phyloP scores from a whole-genome alignment of 2,888 invertebrate species.

The Alloscopus bannaensis region DNA sequence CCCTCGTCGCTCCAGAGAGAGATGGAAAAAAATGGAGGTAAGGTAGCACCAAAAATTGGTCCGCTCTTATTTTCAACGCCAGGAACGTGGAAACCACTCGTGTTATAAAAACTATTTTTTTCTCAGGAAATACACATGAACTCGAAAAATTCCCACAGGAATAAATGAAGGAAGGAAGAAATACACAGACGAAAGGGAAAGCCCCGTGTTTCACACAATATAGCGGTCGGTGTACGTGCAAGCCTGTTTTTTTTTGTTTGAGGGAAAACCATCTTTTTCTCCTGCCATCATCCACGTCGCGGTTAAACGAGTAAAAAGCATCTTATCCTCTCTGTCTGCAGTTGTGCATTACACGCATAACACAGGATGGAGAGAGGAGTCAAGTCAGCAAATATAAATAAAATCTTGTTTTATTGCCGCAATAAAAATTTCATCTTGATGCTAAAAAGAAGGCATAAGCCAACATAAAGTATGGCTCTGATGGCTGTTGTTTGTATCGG shows the following conservation, averaged over 20 bases:
- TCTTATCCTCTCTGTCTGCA: no score
- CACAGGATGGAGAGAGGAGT: slow-evolving; percentile 16
- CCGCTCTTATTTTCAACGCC: no score
- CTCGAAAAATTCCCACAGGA: slow-evolving; percentile 22
- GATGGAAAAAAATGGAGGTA: slow-evolving; percentile 5
- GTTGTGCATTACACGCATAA: background rate
- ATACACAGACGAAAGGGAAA: slow-evolving; percentile 1
- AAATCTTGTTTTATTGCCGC: slow-evolving; percentile 61
- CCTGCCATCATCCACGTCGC: no score
- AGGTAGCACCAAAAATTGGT: background rate
- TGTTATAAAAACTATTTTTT: background rate
- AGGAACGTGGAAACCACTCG: no score
- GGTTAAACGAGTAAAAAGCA: no score
- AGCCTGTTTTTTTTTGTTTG: background rate
- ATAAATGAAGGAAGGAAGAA: slow-evolving; percentile 22
- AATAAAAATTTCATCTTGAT: slow-evolving; percentile 63
- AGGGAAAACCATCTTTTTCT: background rate
- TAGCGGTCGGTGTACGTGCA: background rate
- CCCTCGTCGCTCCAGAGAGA: no score
- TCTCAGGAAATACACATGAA: background rate
- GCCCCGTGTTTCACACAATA: background rate
- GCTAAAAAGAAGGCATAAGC: slow-evolving; percentile 39
- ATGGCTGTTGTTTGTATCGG: slow-evolving; percentile 37
- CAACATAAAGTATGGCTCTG: slow-evolving; percentile 34
- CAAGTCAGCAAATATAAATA: slow-evolving; percentile 55